Evolutionary conservation across 2,888 invertebrate species (phyloP), one percentile per base, ranked within the genome.

Genomic region (Hydrotaea diabolus): DNA sequence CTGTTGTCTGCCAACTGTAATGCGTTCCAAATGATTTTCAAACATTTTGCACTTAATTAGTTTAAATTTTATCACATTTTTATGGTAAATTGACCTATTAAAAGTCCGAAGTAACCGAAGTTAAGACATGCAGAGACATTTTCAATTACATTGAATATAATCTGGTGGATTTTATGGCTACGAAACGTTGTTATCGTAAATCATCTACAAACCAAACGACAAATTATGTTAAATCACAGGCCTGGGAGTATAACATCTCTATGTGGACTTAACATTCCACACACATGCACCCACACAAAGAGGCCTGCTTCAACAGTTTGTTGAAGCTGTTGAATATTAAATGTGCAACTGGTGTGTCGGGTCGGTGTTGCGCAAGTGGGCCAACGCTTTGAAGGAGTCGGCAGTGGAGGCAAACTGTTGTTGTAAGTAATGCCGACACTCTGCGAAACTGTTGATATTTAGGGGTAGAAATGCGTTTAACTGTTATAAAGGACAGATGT

Each of bases 281-380:
- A 8, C 39, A 39, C 39, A 8, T 11, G 9, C 39, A 11, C 39
- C 4, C 31, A 31, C 31, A 13, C 39, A 39, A 4, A 39, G 4
- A 39, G 7, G 9, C 13, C 39, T 36, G 39, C 17, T 21, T 39
- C 49, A 43, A 62, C 23, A 66, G 43, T 21, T n/a, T 75, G 59
- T 59, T 73, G 39, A 31, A 88, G 86, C 87, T 88, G 87, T 88
- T 88, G 86, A 87, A 87, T 87, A 88, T 84, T 86, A 85, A 81
- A 88, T 86, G 86, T 83, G 87, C 87, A 88, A 87, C 87, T 88
- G 86, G 87, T 88, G 87, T 86, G 31, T 31, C 31, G 2, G 11
- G 0, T 49, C 15, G 26, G 2, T 26, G 46, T 21, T 1, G 31
- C 39, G 49, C 39, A 23, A 21, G 17, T 11, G 13, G 11, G 13